Percentiles rank a stretch among this genome's conserved stretches.
Conservation (phyloP, 1,140 invertebrate genomes). For the Zaprionus taronus region DNA sequence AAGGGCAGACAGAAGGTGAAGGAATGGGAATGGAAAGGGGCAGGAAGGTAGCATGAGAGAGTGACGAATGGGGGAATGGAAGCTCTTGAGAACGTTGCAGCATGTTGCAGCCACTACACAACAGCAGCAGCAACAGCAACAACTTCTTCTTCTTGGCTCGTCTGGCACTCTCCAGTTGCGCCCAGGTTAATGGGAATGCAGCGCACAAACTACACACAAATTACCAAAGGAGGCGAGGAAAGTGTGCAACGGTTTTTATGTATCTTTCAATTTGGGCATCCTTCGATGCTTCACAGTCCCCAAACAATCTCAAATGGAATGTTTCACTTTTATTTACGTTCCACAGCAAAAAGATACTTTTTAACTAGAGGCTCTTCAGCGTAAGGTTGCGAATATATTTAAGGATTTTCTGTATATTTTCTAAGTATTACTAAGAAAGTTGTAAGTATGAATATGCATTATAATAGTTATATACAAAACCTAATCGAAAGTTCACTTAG, state of each 20-base stretch:
- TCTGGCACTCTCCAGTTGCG: slow-evolving; percentile 43
- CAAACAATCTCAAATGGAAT: slow-evolving; percentile 10
- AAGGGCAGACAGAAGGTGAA: slow-evolving; percentile 7
- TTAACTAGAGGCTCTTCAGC: not conserved
- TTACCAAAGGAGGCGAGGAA: slow-evolving; percentile 16
- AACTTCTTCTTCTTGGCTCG: not conserved
- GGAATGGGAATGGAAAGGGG: not conserved
- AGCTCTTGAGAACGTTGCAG: slow-evolving; percentile 68
- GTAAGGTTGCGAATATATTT: too few relatives aligned
- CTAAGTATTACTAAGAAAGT: too few relatives aligned
- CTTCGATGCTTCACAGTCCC: slow-evolving; percentile 4
- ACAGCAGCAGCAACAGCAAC: not conserved
- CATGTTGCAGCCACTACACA: slow-evolving; percentile 53
- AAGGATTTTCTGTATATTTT: too few relatives aligned
- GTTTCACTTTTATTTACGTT: not conserved
- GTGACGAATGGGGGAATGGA: slow-evolving; percentile 16
- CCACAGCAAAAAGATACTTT: not conserved
- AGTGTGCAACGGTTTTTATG: not conserved
- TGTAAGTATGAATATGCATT: too few relatives aligned
- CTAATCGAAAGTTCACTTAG: not conserved
- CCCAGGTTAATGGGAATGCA: slow-evolving; percentile 70
- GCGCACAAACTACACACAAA: slow-evolving; percentile 53
- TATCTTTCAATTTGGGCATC: slow-evolving; percentile 10
- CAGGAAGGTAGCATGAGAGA: slow-evolving; percentile 3
- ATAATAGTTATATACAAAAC: too few relatives aligned